Evolutionary conservation across 1,140 invertebrate genomes (phyloP), one percentile per base, ranked within the genome.

Genomic region (Saccostrea glomerata): DNA sequence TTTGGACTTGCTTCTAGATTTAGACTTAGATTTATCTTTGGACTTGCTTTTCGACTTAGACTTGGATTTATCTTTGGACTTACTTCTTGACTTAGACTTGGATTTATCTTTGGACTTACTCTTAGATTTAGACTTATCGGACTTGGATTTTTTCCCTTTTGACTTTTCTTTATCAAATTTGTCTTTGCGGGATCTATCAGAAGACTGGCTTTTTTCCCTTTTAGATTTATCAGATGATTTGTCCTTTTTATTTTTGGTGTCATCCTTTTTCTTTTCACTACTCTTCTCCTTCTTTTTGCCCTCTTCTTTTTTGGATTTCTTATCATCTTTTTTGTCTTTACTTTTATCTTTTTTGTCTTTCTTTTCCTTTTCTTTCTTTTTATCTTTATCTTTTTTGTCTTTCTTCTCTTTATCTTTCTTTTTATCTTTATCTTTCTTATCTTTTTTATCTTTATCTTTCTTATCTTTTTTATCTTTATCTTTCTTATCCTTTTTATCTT

Each of bases 161-260:
- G 66, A 73, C 36, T 73, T 23, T 13, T 73, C 70, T 36, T 77
- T 77, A 15, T 77, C 25, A 30, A 77, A 77, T 77, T 77, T 77
- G 25, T 77, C 70, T 77, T 30, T 77, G 25, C 70, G 70, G 11
- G 70, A 77, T 36, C 70, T 77, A 12, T 77, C 70, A 77, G 23
- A 17, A 20, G 58, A 63, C 58, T 63, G n/a, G 17, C n/a, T n/a
- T 77, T 30, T 77, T 13, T 77, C 70, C 30, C 12, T 77, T 9
- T 36, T 25, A 77, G 70, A 77, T 36, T 36, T 77, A 15, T 77
- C 25, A 77, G 23, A 23, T n/a, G 58, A 63, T 63, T 63, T 36
- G 9, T 15, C 30, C 25, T 30, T 36, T 77, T 77, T 25, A 15
- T 36, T 36, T 77, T 77, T 15, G 11, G 25, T 6, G 13, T 25